Conservation (phyloP, 2,797 vertebrate genomes). For the Gymnoscopelus braueri region DNA sequence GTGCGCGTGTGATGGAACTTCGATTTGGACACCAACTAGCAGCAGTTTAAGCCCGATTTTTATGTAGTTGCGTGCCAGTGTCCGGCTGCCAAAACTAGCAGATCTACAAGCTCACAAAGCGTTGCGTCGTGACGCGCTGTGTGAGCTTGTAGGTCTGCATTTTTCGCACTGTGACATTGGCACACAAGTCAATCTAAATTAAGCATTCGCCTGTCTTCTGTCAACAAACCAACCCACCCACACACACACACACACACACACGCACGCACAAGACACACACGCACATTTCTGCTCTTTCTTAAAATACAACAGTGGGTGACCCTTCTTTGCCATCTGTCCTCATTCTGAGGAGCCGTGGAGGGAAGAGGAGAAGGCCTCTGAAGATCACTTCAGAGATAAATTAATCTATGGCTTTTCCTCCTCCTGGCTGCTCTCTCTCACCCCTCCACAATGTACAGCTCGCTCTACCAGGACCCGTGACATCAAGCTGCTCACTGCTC, state of each 20-base stretch:
- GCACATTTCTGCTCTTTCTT: constrained; percentile 69
- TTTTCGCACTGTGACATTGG: too few species aligned
- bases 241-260: constrained; percentile 34
- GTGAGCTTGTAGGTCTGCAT: constrained; percentile 51
- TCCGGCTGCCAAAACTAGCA: too few species aligned
- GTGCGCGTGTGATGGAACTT: constrained; percentile 52
- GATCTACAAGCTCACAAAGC: too few species aligned
- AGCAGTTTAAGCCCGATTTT: constrained; percentile 17
- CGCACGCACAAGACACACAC: constrained; percentile 30
- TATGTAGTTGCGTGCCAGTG: too few species aligned
- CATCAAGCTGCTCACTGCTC: constrained; percentile 42
- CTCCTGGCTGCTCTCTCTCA: too few species aligned
- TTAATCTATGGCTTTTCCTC: constrained; percentile 72
- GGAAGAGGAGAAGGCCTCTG: constrained; percentile 71
- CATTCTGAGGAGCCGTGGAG: constrained; percentile 77
- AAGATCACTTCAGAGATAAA: constrained; percentile 56
- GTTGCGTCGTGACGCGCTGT: too few species aligned
- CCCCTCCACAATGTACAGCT: too few species aligned
- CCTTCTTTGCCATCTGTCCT: constrained; percentile 85
- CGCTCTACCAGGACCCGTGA: constrained; percentile 24
- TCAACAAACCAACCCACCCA: constrained; percentile 69
- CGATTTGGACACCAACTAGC: constrained; percentile 45
- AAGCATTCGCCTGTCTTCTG: constrained; percentile 63
- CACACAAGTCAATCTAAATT: too few species aligned
- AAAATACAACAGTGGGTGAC: constrained; percentile 80